These are phyloP conservation scores for Proisotoma minuta DNA, from an alignment of 2,888 invertebrate genomes.

Conservation along the genomic window DNA sequence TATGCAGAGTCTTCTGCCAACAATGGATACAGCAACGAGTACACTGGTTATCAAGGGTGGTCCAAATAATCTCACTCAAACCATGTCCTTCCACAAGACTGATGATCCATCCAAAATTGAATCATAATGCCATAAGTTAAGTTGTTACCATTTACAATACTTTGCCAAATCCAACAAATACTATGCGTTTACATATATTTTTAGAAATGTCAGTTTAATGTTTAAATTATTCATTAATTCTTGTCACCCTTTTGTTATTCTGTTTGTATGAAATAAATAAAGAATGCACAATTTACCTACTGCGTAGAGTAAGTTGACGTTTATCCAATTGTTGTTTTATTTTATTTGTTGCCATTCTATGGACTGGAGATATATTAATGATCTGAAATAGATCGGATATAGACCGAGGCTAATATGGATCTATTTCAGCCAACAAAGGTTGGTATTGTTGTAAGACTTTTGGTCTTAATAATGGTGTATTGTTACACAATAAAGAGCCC, in stretches of 20 bases:
- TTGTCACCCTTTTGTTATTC: no score
- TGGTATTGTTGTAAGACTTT: not conserved
- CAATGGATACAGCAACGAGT: not conserved
- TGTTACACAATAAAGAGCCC: not conserved
- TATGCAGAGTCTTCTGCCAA: not conserved
- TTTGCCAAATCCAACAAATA: not conserved
- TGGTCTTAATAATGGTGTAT: not conserved
- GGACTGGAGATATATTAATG: not conserved
- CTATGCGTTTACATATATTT: not conserved
- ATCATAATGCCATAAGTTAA: no score
- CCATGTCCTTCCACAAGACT: constrained; percentile 2
- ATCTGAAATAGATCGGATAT: not conserved
- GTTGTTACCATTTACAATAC: not conserved
- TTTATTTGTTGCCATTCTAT: not conserved
- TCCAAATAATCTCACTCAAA: not conserved
- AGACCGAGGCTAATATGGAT: not conserved
- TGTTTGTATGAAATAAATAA: not conserved
- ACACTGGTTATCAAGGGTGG: constrained; percentile 7
- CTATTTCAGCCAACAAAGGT: not conserved
- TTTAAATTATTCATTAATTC: no score
- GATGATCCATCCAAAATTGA: not conserved
- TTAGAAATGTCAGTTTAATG: no score
- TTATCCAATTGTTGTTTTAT: not conserved
- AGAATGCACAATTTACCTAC: not conserved
- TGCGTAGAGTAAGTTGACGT: not conserved